Conservation (phyloP, 1,140 invertebrate species). For the Cydia strobilella region DNA sequence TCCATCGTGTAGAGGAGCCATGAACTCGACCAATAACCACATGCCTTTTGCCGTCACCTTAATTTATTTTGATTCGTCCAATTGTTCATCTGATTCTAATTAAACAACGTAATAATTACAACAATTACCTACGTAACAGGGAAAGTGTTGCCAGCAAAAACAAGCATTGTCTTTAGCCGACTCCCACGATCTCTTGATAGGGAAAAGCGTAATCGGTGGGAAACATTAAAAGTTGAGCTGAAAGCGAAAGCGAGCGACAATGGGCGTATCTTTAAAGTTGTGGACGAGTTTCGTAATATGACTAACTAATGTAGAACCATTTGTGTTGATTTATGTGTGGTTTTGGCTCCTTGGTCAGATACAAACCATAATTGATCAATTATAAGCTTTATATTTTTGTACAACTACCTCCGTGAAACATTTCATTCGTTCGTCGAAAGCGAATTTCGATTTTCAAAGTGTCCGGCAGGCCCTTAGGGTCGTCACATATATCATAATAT, state of each 20-base stretch:
- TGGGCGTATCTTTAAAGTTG: slow-evolving; percentile 43
- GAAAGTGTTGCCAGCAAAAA: slow-evolving; percentile 68
- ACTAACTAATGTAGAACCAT: background rate
- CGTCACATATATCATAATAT: too few species aligned
- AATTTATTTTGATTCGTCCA: slow-evolving; percentile 1
- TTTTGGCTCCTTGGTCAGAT: background rate
- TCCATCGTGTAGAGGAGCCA: too few species aligned
- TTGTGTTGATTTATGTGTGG: slow-evolving; percentile 1
- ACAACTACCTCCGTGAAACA: too few species aligned
- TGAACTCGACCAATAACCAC: too few species aligned
- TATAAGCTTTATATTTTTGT: too few species aligned
- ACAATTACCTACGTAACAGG: slow-evolving; percentile 62
- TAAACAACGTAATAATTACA: slow-evolving; percentile 53
- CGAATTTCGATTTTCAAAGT: too few species aligned
- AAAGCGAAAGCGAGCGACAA: slow-evolving; percentile 68
- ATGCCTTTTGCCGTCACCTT: slow-evolving; percentile 9
- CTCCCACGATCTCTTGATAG: slow-evolving; percentile 73
- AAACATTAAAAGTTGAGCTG: slow-evolving; percentile 48
- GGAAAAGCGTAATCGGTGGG: slow-evolving; percentile 70
- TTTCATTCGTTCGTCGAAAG: too few species aligned
- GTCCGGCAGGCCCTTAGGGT: too few species aligned
- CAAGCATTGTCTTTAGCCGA: slow-evolving; percentile 59
- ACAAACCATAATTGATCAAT: background rate
- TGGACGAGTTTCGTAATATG: slow-evolving; percentile 38
- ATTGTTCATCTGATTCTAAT: slow-evolving; percentile 44